phyloP scores from a whole-genome alignment of 2,888 invertebrate species.

The Cosmorhoe ocellata region DNA sequence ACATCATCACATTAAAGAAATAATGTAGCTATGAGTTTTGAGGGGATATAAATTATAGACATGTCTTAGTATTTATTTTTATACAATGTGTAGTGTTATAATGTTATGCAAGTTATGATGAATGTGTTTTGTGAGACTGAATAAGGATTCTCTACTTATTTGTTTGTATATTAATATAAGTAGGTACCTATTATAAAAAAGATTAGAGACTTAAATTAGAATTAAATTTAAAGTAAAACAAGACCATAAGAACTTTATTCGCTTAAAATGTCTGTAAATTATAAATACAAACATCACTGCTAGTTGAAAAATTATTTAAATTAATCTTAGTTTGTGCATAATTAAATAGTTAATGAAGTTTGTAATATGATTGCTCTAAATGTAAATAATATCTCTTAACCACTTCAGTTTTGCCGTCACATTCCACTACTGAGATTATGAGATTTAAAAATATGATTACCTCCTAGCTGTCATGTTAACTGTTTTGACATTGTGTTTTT shows the following conservation, averaged over 20 bases:
- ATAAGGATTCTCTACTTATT: slow-evolving; percentile 1
- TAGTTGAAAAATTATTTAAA: not conserved
- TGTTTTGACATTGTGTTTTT: not conserved
- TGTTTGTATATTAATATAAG: too few relatives aligned
- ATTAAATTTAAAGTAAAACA: too few relatives aligned
- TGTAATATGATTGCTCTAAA: slow-evolving; percentile 1
- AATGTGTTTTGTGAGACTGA: slow-evolving; percentile 31
- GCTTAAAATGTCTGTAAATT: too few relatives aligned
- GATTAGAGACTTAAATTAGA: too few relatives aligned
- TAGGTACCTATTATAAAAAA: too few relatives aligned
- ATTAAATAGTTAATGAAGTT: too few relatives aligned
- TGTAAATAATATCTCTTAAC: slow-evolving; percentile 8
- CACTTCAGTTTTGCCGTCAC: slow-evolving; percentile 17
- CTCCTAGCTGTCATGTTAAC: not conserved
- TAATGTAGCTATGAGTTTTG: not conserved
- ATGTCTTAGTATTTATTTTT: slow-evolving; percentile 14
- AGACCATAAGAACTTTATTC: too few relatives aligned
- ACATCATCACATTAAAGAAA: too few relatives aligned
- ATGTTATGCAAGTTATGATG: slow-evolving; percentile 9
- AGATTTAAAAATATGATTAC: slow-evolving; percentile 5
- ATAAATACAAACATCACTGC: too few relatives aligned
- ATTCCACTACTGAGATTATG: slow-evolving; percentile 26
- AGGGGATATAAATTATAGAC: not conserved
- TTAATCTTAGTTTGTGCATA: too few relatives aligned
- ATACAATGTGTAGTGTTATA: not conserved